Evolutionary conservation across 92 coral and sea anemone species (phyloP).

Genomic region (Plumapathes pennacea): DNA sequence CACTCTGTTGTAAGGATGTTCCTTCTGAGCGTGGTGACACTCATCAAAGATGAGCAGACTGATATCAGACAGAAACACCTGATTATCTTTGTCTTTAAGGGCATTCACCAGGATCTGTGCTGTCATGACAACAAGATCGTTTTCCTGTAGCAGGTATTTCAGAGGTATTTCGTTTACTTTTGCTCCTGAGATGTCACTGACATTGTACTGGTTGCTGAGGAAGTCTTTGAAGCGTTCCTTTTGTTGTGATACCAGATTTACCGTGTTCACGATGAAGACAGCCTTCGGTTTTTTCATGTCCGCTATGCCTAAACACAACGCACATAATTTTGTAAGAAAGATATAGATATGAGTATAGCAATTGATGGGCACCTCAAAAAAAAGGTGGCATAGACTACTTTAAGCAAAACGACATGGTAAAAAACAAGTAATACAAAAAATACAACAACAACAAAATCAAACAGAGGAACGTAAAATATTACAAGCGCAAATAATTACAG

Average conservation of each 20-base stretch:
- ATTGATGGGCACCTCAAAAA: too few relatives aligned
- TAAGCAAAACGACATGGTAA: too few relatives aligned
- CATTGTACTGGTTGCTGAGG: conserved; percentile 64
- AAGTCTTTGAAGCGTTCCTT: conserved; percentile 74
- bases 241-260: conserved; percentile 86
- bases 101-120: conserved; percentile 92
- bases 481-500: too few relatives aligned
- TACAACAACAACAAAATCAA: too few relatives aligned
- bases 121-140: conserved; percentile 75
- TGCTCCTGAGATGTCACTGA: conserved; percentile 77
- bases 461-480: too few relatives aligned
- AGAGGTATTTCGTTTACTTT: conserved; percentile 72
- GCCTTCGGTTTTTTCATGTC: conserved; percentile 42
- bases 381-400: too few relatives aligned
- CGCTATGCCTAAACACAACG: too few relatives aligned
- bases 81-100: conserved; percentile 42
- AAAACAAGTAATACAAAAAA: too few relatives aligned
- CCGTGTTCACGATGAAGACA: conserved; percentile 87
- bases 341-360: too few relatives aligned
- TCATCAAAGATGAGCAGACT: conserved; percentile 86
- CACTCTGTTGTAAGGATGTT: conserved; percentile 82
- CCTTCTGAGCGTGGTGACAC: conserved; percentile 90
- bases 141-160: conserved; percentile 39
- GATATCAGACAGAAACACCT: conserved; percentile 55
- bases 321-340: too few relatives aligned